Percentiles rank a stretch among this genome's conserved stretches.
phyloP scores from a whole-genome alignment of 2,113 vertebrate species.

The Alouatta palliata region DNA sequence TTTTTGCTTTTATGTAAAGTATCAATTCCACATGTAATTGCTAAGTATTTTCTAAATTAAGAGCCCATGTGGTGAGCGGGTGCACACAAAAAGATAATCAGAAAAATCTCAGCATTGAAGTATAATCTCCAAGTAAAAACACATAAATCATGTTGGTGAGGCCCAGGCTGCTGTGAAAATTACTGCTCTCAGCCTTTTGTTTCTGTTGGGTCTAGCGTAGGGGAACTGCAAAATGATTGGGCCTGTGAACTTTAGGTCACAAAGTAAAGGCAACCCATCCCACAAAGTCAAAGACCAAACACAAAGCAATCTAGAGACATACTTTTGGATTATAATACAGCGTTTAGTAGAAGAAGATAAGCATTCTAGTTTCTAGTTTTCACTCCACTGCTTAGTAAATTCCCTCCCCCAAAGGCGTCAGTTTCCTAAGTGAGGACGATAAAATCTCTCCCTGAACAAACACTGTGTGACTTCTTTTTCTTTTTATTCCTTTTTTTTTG shows the following conservation, averaged over 20 bases:
- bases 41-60: constrained; percentile 79
- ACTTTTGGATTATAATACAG: background rate
- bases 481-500: no score
- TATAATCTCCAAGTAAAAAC: constrained; percentile 74
- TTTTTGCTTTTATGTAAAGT: constrained; percentile 80
- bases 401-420: background rate
- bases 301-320: background rate
- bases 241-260: constrained; percentile 45
- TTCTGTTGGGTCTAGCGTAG: constrained; percentile 35
- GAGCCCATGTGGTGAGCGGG: constrained; percentile 73
- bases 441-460: background rate
- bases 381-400: background rate
- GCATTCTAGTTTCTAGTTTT: background rate
- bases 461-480: background rate
- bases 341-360: background rate
- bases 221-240: constrained; percentile 43
- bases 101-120: constrained; percentile 79
- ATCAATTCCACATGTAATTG: constrained; percentile 80
- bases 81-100: constrained; percentile 79
- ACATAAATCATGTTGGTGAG: constrained; percentile 74
- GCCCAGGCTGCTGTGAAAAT: constrained; percentile 47
- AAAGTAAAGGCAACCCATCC: constrained; percentile 7
- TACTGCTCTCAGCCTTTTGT: background rate
- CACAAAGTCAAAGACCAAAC: constrained; percentile 7
- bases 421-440: background rate